Evolutionary conservation across 2,888 invertebrate species (phyloP).

Genomic region (Luperina nickerlii): DNA sequence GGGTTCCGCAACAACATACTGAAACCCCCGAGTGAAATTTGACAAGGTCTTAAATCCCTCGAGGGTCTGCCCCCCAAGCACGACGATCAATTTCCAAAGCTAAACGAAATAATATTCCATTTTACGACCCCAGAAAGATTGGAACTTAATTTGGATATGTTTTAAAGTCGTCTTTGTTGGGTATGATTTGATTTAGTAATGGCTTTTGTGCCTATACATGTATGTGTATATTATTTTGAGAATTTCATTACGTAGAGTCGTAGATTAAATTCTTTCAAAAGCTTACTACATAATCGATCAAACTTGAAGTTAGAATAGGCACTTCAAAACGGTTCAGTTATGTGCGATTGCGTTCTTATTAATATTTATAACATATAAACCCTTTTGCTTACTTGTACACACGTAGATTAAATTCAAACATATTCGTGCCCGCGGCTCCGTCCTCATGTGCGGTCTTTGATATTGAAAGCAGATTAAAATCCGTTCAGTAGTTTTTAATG

Average conservation of each 20-base stretch:
- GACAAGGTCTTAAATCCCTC: slow-evolving; percentile 80
- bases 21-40: slow-evolving; percentile 74
- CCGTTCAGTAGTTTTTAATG: slow-evolving; percentile 62
- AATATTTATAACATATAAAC: slow-evolving; percentile 50
- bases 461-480: slow-evolving; percentile 62
- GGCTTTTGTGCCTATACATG: slow-evolving; percentile 31
- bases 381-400: slow-evolving; percentile 44
- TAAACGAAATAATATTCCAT: slow-evolving; percentile 84
- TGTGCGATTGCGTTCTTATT: slow-evolving; percentile 32
- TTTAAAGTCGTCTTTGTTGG: slow-evolving; percentile 65
- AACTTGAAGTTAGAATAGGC: slow-evolving; percentile 32
- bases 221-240: slow-evolving; percentile 7
- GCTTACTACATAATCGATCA: slow-evolving; percentile 20
- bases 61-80: slow-evolving; percentile 74
- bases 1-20: slow-evolving; percentile 73
- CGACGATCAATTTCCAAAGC: slow-evolving; percentile 84
- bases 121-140: slow-evolving; percentile 77
- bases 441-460: slow-evolving; percentile 49
- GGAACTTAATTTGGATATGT: slow-evolving; percentile 71
- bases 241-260: slow-evolving; percentile 12
- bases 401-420: slow-evolving; percentile 54
- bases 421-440: slow-evolving; percentile 47
- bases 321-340: slow-evolving; percentile 12
- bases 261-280: not conserved
- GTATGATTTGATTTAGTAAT: slow-evolving; percentile 62